These are phyloP conservation scores for Triplophysa siluroides DNA, from an alignment of 2,113 vertebrate species.

Conservation along the genomic window DNA sequence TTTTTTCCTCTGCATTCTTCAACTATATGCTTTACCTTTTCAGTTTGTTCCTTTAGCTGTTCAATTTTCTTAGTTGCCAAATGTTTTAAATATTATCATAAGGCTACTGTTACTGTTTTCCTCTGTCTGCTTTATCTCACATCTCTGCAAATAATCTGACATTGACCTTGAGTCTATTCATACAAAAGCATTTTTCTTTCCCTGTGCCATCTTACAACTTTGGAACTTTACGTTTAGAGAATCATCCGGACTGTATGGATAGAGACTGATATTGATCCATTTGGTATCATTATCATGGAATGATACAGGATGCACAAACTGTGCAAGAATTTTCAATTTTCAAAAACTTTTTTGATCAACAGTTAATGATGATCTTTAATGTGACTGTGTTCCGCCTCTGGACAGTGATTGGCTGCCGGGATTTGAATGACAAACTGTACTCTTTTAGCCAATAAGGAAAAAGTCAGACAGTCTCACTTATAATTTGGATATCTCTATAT, in stretches of 20 bases:
- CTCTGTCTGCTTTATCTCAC: neutral
- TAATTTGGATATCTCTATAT: slow-evolving; percentile 18
- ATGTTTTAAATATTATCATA: slow-evolving; percentile 1
- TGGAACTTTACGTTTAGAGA: slow-evolving; percentile 7
- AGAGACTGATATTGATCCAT: neutral
- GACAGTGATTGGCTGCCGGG: slow-evolving; percentile 28
- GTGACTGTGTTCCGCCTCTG: slow-evolving; percentile 28
- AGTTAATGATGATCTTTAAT: slow-evolving; percentile 29
- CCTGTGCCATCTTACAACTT: neutral
- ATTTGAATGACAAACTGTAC: slow-evolving; percentile 21
- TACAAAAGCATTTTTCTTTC: neutral
- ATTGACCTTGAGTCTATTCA: neutral
- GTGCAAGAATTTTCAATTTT: neutral
- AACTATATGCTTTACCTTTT: neutral
- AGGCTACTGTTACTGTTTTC: neutral
- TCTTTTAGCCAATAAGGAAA: slow-evolving; percentile 3
- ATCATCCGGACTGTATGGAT: neutral
- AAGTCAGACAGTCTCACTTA: neutral
- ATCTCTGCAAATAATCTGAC: slow-evolving; percentile 5
- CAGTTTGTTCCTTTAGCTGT: slow-evolving; percentile 28
- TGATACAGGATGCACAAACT: neutral
- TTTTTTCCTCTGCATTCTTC: neutral
- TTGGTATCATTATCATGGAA: neutral
- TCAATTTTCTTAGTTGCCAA: slow-evolving; percentile 8
- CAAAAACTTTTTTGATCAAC: neutral